Percentiles rank a stretch among this genome's conserved stretches.
Evolutionary conservation across 2,797 vertebrate genomes (phyloP).

Genomic region (Silurus lanzhouensis): DNA sequence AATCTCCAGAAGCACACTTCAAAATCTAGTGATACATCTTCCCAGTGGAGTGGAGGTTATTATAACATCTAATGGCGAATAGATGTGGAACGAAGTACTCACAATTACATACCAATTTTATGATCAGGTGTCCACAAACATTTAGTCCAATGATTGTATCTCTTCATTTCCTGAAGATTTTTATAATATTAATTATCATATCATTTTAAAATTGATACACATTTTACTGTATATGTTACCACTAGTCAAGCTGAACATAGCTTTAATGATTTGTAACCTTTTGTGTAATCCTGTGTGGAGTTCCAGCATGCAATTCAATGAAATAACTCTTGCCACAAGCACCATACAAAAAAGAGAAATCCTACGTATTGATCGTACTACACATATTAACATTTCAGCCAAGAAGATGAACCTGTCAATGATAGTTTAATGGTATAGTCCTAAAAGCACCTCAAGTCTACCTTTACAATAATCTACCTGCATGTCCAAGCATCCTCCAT

Average conservation of each 20-base stretch:
- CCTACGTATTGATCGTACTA: neutral
- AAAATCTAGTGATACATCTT: too few relatives aligned
- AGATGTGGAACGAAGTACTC: too few relatives aligned
- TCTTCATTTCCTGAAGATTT: neutral
- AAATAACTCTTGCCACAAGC: neutral
- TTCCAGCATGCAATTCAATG: neutral
- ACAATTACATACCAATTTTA: too few relatives aligned
- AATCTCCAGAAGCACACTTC: too few relatives aligned
- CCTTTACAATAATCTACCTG: constrained; percentile 36
- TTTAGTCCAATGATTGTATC: neutral
- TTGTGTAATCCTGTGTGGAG: neutral
- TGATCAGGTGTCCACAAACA: too few relatives aligned
- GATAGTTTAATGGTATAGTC: neutral
- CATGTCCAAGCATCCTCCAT: constrained; percentile 41
- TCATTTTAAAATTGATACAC: neutral
- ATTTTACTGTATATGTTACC: neutral
- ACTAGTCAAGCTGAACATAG: neutral
- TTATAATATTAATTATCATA: neutral
- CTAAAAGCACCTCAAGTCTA: neutral
- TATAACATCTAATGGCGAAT: too few relatives aligned
- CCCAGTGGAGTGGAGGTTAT: too few relatives aligned
- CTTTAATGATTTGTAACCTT: neutral
- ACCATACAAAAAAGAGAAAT: neutral
- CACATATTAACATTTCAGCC: neutral
- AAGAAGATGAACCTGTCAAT: neutral